A percentile compares a stretch with the other conserved stretches of the same genome.
Evolutionary conservation across 2,888 invertebrate species (phyloP).

Genomic region (Drosophila colorata): DNA sequence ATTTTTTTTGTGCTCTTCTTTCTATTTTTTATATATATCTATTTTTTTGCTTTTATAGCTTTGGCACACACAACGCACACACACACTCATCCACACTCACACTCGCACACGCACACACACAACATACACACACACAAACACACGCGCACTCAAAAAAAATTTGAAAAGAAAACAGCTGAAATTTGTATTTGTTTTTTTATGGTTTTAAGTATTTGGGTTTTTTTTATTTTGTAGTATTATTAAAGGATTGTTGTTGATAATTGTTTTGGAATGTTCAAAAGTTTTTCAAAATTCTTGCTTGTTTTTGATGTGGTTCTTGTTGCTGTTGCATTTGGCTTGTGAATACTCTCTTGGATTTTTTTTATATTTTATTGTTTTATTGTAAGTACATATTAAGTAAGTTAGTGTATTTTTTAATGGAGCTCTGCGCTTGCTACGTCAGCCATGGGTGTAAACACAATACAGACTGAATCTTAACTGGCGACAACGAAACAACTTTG

Average conservation of each 20-base stretch:
- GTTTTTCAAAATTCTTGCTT: slow-evolving; percentile 10
- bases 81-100: slow-evolving; percentile 29
- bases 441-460: slow-evolving; percentile 84
- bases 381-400: slow-evolving; percentile 54
- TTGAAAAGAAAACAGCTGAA: slow-evolving; percentile 46
- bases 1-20: slow-evolving; percentile 33
- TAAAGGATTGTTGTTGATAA: slow-evolving; percentile 28
- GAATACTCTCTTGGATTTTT: slow-evolving; percentile 3
- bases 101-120: slow-evolving; percentile 32
- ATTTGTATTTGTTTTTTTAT: neutral
- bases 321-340: slow-evolving; percentile 11
- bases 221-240: slow-evolving; percentile 10
- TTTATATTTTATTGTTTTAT: slow-evolving; percentile 45
- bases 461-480: slow-evolving; percentile 81
- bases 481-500: slow-evolving; percentile 43
- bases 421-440: slow-evolving; percentile 79
- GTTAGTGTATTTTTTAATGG: slow-evolving; percentile 47
- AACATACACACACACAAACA: slow-evolving; percentile 35
- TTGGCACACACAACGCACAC: slow-evolving; percentile 8
- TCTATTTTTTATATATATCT: slow-evolving; percentile 27
- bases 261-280: slow-evolving; percentile 14
- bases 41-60: slow-evolving; percentile 7
- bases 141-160: slow-evolving; percentile 60
- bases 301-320: neutral
- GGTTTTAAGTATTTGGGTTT: slow-evolving; percentile 11